Conservation (phyloP, 2,797 vertebrate species). For the Macropodus opercularis region DNA sequence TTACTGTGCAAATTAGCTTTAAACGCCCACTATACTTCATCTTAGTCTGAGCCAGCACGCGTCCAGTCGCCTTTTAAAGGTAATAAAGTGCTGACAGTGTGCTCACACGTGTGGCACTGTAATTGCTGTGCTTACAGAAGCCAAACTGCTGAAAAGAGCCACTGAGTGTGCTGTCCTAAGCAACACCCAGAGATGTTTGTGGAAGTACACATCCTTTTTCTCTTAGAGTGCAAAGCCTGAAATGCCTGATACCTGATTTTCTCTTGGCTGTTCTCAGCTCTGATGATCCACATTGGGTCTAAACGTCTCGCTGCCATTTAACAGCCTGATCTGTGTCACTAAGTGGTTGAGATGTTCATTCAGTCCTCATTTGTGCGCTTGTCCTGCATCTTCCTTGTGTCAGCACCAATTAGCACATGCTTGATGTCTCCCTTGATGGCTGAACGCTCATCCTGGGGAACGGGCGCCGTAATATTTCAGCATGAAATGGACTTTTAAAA, state of each 20-base stretch:
- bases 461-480: neutral
- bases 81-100: conserved; percentile 17
- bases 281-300: neutral
- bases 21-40: neutral
- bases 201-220: conserved; percentile 30
- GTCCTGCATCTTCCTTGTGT: neutral
- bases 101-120: neutral
- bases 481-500: conserved; percentile 20
- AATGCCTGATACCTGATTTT: conserved; percentile 25
- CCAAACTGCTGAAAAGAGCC: conserved; percentile 12
- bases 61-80: neutral
- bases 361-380: conserved; percentile 13
- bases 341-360: conserved; percentile 16
- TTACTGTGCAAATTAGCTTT: neutral
- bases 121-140: conserved; percentile 16
- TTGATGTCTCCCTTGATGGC: neutral
- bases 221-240: conserved; percentile 14
- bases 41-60: neutral
- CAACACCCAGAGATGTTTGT: conserved; percentile 2
- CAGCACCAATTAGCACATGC: neutral
- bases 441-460: neutral
- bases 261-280: conserved; percentile 7
- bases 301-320: conserved; percentile 3
- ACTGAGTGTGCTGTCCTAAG: conserved; percentile 13
- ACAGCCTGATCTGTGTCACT: conserved; percentile 25